phyloP scores from a whole-genome alignment of 2,888 invertebrate species.

The Oscheius myriophilus region DNA sequence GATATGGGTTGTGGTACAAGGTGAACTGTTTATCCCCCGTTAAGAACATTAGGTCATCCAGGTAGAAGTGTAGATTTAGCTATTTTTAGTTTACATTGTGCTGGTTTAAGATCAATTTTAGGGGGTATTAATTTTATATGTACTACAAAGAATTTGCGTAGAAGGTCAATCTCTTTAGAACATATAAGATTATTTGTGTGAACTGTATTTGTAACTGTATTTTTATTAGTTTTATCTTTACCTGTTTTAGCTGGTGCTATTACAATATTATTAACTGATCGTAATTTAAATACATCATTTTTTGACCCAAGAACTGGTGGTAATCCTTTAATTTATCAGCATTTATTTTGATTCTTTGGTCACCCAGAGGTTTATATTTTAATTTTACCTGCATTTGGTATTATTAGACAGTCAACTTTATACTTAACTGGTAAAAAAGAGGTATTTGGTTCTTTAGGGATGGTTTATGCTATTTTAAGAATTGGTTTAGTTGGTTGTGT shows the following conservation, averaged over 20 bases:
- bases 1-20: slow-evolving; percentile 82
- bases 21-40: slow-evolving; percentile 83
- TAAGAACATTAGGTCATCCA: slow-evolving; percentile 77
- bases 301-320: slow-evolving; percentile 85
- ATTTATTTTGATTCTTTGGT: slow-evolving; percentile 88
- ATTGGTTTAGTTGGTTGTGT: slow-evolving; percentile 86
- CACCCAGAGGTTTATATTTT: slow-evolving; percentile 88
- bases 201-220: slow-evolving; percentile 79
- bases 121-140: slow-evolving; percentile 84
- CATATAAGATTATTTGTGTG: slow-evolving; percentile 81
- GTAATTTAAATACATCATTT: slow-evolving; percentile 84
- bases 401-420: slow-evolving; percentile 83
- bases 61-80: slow-evolving; percentile 81
- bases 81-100: slow-evolving; percentile 82
- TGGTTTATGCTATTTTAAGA: slow-evolving; percentile 84
- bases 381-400: slow-evolving; percentile 84
- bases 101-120: slow-evolving; percentile 77
- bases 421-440: slow-evolving; percentile 77
- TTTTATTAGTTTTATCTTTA: slow-evolving; percentile 79
- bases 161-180: slow-evolving; percentile 77
- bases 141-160: slow-evolving; percentile 81
- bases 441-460: slow-evolving; percentile 64
- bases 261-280: slow-evolving; percentile 83
- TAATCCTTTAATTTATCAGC: slow-evolving; percentile 84
- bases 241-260: slow-evolving; percentile 84